Conservation (phyloP, 1,140 invertebrate genomes). For the Drosophila serrata region DNA sequence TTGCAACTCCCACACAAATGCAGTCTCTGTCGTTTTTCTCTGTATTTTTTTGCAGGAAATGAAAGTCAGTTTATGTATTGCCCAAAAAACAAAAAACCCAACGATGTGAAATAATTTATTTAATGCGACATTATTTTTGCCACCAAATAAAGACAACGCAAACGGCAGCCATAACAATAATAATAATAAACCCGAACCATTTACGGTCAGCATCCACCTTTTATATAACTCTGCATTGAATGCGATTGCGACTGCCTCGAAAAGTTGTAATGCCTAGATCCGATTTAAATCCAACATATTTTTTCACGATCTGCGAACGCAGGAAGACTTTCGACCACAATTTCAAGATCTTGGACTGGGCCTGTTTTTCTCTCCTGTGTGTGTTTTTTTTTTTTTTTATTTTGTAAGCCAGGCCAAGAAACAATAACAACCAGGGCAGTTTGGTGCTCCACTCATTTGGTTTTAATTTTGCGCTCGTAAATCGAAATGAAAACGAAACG, state of each 20-base stretch:
- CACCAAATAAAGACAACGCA: slow-evolving; percentile 76
- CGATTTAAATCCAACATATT: slow-evolving; percentile 20
- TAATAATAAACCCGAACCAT: slow-evolving; percentile 65
- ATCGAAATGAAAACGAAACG: slow-evolving; percentile 83
- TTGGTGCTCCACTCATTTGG: slow-evolving; percentile 67
- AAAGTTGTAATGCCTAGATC: slow-evolving; percentile 23
- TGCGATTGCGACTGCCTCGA: slow-evolving; percentile 16
- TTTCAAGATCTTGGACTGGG: slow-evolving; percentile 58
- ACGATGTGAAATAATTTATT: slow-evolving; percentile 77
- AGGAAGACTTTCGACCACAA: slow-evolving; percentile 59
- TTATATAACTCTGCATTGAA: slow-evolving; percentile 50
- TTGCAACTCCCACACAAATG: slow-evolving; percentile 45
- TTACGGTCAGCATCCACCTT: slow-evolving; percentile 59
- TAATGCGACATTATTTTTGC: slow-evolving; percentile 70
- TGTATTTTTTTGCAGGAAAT: slow-evolving; percentile 65
- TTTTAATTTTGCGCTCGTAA: slow-evolving; percentile 79
- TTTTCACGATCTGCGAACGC: slow-evolving; percentile 32
- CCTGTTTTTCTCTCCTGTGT: not conserved
- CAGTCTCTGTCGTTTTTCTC: slow-evolving; percentile 5
- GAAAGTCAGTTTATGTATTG: slow-evolving; percentile 58
- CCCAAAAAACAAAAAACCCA: slow-evolving; percentile 21
- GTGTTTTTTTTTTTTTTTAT: not conserved
- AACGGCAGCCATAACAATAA: slow-evolving; percentile 56
- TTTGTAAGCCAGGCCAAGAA: slow-evolving; percentile 40
- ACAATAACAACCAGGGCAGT: slow-evolving; percentile 65